Conservation (phyloP, 1,140 invertebrate genomes). For the Polyergus mexicanus region DNA sequence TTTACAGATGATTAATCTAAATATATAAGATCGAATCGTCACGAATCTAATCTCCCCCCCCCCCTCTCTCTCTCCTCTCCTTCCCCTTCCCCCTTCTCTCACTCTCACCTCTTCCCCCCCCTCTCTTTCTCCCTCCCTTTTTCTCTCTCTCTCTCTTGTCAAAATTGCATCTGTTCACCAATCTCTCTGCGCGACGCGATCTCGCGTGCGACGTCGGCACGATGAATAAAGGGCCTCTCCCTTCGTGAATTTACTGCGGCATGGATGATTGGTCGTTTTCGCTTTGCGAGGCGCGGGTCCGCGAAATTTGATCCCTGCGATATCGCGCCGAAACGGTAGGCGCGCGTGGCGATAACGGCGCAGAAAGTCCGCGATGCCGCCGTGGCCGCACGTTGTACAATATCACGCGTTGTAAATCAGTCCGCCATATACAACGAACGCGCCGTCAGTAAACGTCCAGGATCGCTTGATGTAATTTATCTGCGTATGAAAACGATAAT, state of each 20-base stretch:
- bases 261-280: slow-evolving; percentile 41
- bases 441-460: slow-evolving; percentile 67
- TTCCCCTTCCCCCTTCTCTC: neutral
- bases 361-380: slow-evolving; percentile 60
- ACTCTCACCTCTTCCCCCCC: too few species aligned
- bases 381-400: neutral
- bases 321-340: slow-evolving; percentile 56
- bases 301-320: slow-evolving; percentile 72
- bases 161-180: slow-evolving; percentile 1
- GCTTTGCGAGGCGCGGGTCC: slow-evolving; percentile 16
- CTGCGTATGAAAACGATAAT: slow-evolving; percentile 68
- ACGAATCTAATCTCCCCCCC: neutral
- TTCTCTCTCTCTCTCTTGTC: neutral
- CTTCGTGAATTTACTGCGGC: slow-evolving; percentile 39
- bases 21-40: slow-evolving; percentile 1
- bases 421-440: slow-evolving; percentile 68
- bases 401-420: slow-evolving; percentile 69
- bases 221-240: slow-evolving; percentile 28
- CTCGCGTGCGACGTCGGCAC: neutral
- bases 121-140: neutral
- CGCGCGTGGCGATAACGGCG: slow-evolving; percentile 50
- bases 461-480: slow-evolving; percentile 67
- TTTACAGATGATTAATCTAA: neutral
- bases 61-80: too few species aligned
- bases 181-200: neutral